A percentile compares a stretch with the other conserved stretches of the same genome.
phyloP scores from a whole-genome alignment of 2,888 invertebrate species.

The Plusia festucae region DNA sequence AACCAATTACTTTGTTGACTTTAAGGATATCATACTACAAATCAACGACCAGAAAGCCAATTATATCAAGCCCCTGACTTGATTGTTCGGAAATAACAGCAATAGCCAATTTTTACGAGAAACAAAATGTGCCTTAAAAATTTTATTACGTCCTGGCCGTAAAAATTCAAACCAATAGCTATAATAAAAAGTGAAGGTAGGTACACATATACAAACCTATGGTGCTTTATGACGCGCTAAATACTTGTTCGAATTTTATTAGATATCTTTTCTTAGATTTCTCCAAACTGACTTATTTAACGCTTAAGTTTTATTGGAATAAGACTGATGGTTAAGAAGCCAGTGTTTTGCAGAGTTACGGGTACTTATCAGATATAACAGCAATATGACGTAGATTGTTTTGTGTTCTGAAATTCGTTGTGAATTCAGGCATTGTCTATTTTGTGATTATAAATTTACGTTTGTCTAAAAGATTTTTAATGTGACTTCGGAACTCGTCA shows the following conservation, averaged over 20 bases:
- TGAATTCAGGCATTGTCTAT: too few relatives aligned
- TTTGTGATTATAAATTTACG: too few relatives aligned
- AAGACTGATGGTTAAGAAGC: too few relatives aligned
- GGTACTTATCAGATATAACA: too few relatives aligned
- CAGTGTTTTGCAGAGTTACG: too few relatives aligned
- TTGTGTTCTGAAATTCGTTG: too few relatives aligned
- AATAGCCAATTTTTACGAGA: slow-evolving; percentile 29
- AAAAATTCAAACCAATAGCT: slow-evolving; percentile 19
- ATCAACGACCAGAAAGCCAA: slow-evolving; percentile 27
- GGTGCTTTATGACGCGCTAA: not conserved
- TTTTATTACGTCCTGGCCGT: slow-evolving; percentile 29
- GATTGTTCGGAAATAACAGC: slow-evolving; percentile 34
- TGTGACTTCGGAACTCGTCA: too few relatives aligned
- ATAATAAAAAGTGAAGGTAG: slow-evolving; percentile 31
- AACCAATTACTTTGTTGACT: slow-evolving; percentile 2
- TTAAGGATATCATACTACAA: not conserved
- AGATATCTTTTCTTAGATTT: too few relatives aligned
- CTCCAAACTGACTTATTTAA: too few relatives aligned
- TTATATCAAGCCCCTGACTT: slow-evolving; percentile 33
- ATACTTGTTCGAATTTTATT: not conserved
- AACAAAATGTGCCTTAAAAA: slow-evolving; percentile 35
- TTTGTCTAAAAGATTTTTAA: too few relatives aligned
- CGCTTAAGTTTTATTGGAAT: too few relatives aligned
- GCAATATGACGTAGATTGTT: too few relatives aligned
- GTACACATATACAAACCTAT: not conserved